These are phyloP conservation scores for Pegea sp. DNA, from an alignment of 23 tunicate species.

Conservation along the genomic window DNA sequence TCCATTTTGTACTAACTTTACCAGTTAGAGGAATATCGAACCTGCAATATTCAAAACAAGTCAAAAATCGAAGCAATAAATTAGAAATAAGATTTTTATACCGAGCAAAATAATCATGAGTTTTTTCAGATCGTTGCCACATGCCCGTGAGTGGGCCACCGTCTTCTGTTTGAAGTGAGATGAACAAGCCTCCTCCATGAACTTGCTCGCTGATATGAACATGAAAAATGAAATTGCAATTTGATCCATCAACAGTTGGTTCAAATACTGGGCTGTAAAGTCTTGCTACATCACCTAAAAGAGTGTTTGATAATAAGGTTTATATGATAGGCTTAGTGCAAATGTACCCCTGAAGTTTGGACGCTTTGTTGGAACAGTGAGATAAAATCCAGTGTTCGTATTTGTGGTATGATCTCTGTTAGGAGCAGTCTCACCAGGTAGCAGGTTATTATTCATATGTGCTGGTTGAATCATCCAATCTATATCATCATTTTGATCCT, in stretches of 20 bases:
- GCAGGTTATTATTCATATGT: constrained; percentile 27
- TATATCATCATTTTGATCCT: constrained; percentile 15
- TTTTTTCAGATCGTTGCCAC: constrained; percentile 36
- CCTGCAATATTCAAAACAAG: constrained; percentile 11
- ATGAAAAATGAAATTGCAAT: constrained; percentile 49
- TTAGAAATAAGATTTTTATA: constrained; percentile 2
- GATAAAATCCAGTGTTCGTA: constrained; percentile 42
- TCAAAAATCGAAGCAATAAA: not conserved
- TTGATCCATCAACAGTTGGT: constrained; percentile 29
- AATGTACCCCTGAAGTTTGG: constrained; percentile 62
- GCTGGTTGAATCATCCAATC: constrained; percentile 65
- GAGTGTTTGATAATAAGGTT: not conserved
- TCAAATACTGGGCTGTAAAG: constrained; percentile 59
- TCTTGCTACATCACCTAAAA: constrained; percentile 56
- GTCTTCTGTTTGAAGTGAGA: constrained; percentile 37
- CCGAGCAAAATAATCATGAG: constrained; percentile 30
- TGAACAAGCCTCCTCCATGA: constrained; percentile 46
- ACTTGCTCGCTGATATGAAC: constrained; percentile 52
- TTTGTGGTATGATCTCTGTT: constrained; percentile 82
- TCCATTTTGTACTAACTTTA: constrained; percentile 29
- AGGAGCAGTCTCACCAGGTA: constrained; percentile 52
- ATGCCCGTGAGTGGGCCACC: constrained; percentile 40
- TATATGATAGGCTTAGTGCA: not conserved
- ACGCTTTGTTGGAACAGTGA: constrained; percentile 47
- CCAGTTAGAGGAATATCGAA: constrained; percentile 26